A percentile compares a stretch with the other conserved stretches of the same genome.
Evolutionary conservation across 2,113 vertebrate genomes (phyloP).

Genomic region (Cheirogaleus medius): DNA sequence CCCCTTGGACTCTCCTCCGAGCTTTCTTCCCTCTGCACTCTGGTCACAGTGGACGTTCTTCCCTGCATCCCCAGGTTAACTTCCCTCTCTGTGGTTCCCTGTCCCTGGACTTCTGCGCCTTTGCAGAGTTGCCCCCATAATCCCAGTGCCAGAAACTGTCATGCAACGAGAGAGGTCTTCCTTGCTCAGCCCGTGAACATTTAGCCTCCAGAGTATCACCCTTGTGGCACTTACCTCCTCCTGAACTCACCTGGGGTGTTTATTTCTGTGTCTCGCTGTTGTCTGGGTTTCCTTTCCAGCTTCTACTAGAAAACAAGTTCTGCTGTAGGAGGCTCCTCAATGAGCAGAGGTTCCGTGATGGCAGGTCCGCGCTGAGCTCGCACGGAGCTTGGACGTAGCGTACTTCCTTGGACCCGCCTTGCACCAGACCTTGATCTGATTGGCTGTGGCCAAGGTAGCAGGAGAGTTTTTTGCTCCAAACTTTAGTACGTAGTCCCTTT

Average conservation of each 20-base stretch:
- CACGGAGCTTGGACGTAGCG: not conserved
- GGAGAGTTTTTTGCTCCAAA: not conserved
- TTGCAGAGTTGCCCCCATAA: not conserved
- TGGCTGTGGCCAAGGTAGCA: not conserved
- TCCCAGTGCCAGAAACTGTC: too few species aligned
- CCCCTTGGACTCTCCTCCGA: not conserved
- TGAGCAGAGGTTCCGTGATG: not conserved
- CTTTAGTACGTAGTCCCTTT: not conserved
- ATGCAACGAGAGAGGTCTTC: not conserved
- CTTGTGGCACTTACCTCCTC: accelerated
- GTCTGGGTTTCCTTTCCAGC: not conserved
- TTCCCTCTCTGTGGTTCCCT: not conserved
- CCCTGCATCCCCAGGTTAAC: too few species aligned
- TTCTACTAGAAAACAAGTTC: not conserved
- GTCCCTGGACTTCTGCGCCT: not conserved
- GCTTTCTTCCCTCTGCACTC: too few species aligned
- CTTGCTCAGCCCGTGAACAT: not conserved
- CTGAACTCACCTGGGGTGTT: not conserved
- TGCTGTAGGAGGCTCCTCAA: not conserved
- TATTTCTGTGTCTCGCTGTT: not conserved
- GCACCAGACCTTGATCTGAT: not conserved
- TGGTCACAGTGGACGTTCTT: not conserved
- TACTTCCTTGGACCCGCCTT: not conserved
- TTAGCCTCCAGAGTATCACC: too few species aligned
- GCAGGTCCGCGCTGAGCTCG: not conserved